Base-by-base conservation (phyloP, 2,888 invertebrate genomes). In the Hypsopygia costalis region DNA sequence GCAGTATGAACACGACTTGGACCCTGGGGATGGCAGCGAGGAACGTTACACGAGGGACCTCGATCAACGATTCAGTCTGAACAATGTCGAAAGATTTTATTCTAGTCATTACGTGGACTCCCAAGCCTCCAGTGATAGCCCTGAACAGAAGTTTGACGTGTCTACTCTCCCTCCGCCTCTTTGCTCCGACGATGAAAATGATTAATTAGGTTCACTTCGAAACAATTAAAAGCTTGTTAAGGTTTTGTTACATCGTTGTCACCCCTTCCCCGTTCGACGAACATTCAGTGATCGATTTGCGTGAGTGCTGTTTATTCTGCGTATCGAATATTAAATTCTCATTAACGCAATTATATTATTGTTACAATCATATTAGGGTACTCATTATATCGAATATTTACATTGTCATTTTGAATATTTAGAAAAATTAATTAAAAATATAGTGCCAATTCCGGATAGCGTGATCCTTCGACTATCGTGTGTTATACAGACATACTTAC, bases 141-240 rank as follows among this genome's bases (percentile, higher is more conserved):
- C 92, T n/a, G 94, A 94, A 52, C 92, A 92, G 41, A 91, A 91
- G 64, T 93, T 94, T 65, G 94, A 94, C 62, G 92, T 94, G 11
- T 91, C 93, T 25, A 93, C 92, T 16, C 91, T 94, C 58, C 95
- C 94, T n/a, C 94, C 94, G 39, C 94, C 94, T 39, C 85, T 94
- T 50, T 91, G 94, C 61, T 91, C 92, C 40, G 94, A 95, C 56
- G 93, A 94, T 62, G 94, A 94, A 65, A 93, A 92, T 57, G 91
- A 91, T 52, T 85, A 76, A 91, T 52, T 85, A 76, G 65, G 51
- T 46, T 35, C 43, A 45, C 41, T 47, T 49, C 32, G 48, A 34
- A 49, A 43, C 31, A 38, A 51, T 40, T 31, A 44, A 37, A 40
- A 56, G 56, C 52, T 60, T 58, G 48, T 47, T 50, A 62, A 20